Evolutionary conservation across 2,113 vertebrate genomes (phyloP), one percentile per base, ranked within the genome.

Genomic region (Beaufortia kweichowensis): DNA sequence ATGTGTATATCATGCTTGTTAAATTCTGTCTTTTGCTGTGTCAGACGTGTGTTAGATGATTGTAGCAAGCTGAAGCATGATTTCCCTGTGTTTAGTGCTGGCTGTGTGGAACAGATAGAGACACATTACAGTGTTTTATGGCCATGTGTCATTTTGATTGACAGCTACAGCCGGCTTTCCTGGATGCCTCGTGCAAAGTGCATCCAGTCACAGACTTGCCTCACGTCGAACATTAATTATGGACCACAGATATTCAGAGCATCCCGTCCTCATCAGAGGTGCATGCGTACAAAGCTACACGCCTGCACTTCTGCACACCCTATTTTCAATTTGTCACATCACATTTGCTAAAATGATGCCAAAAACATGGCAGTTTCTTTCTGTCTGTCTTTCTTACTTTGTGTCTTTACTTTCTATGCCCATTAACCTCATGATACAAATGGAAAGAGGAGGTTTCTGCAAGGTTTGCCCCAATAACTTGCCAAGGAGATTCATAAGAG

Each of bases 201-300:
- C 90, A 91, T 93, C 89, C 71, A 89, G 91, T 92, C 91, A 91
- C 88, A 88, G 69, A 31, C 87, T 90, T 89, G 92, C 92, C 91
- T 87, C 89, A 89, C 92, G 91, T 90, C 89, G 87, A 86, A 91
- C 93, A 94, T 95, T 93, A 94, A 95, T 95, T 94, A 95, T 94
- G 90, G 92, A 95, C 85, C 92, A 91, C n/a, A 91, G 87, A 87
- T 88, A 85, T 76, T 87, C 90, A 91, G 90, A 89, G 89, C 87
- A 74, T 85, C 86, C 86, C 84, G 81, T 86, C 87, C 90, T 76
- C 87, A 19, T 39, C 76, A 76, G 69, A 75, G 56, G 39, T 73
- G 56, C 65, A 76, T 55, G 28, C 64, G 33, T 53, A 75, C 66
- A 78, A 70, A 53, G 50, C 61, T 26, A 35, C 55, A 78, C 4